A percentile compares a stretch with the other conserved stretches of the same genome.
phyloP scores from a whole-genome alignment of 2,113 vertebrate genomes.

The Pycnonotus jocosus region DNA sequence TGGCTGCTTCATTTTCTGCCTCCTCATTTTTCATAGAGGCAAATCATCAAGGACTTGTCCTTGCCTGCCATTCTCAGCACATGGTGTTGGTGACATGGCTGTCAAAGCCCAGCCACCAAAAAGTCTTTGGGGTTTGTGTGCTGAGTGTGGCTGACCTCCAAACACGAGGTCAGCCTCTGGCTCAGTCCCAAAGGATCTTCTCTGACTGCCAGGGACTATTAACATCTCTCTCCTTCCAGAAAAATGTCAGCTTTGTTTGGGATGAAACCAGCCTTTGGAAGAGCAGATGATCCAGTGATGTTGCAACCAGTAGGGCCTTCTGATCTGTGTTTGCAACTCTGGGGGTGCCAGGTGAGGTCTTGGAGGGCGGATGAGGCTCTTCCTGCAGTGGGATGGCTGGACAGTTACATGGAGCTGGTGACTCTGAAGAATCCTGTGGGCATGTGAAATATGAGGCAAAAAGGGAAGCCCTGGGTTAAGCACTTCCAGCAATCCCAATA shows the following conservation, averaged over 20 bases:
- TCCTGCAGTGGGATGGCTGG: neutral
- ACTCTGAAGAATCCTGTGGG: neutral
- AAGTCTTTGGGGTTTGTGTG: neutral
- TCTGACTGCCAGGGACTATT: neutral
- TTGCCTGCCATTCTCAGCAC: neutral
- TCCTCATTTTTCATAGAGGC: neutral
- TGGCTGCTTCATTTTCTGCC: neutral
- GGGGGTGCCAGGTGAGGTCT: neutral
- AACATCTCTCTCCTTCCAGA: neutral
- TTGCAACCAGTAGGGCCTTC: neutral
- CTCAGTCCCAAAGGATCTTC: neutral
- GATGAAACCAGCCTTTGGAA: neutral
- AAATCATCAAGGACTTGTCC: neutral
- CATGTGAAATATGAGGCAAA: neutral
- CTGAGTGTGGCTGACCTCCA: neutral
- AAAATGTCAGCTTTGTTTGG: neutral
- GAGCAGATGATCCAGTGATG: neutral
- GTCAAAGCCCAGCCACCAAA: neutral
- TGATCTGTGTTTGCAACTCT: neutral
- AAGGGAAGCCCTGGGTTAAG: neutral
- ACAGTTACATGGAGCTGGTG: neutral
- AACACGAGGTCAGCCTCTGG: neutral
- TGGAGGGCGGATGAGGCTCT: neutral
- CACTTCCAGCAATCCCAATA: fast-evolving
- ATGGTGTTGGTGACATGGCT: fast-evolving